phyloP scores from a whole-genome alignment of 2,888 invertebrate species.

The Polydrusus cervinus region DNA sequence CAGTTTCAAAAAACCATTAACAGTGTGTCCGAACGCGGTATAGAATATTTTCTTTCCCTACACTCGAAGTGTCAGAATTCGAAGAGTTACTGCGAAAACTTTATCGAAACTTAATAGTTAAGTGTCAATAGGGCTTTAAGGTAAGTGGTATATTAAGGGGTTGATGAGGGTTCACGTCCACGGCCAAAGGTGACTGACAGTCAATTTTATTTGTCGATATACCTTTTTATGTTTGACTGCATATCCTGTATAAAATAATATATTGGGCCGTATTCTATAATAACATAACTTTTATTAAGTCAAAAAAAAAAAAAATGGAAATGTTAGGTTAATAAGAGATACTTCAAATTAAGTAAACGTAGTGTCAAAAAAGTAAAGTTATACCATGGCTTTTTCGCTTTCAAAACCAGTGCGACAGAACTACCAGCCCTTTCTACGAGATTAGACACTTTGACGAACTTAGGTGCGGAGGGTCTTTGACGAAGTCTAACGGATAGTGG shows the following conservation, averaged over 20 bases:
- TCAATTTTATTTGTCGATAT: conserved; percentile 1
- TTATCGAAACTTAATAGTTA: conserved; percentile 26
- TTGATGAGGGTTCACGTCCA: conserved; percentile 19
- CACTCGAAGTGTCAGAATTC: not conserved
- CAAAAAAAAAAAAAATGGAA: too few species aligned
- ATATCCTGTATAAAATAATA: not conserved
- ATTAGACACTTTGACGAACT: too few species aligned
- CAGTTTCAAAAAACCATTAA: too few species aligned
- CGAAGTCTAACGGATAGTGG: too few species aligned
- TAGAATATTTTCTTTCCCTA: not conserved
- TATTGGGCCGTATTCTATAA: not conserved
- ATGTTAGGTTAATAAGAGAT: too few species aligned
- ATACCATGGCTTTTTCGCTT: too few species aligned
- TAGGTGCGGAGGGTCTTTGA: too few species aligned
- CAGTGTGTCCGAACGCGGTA: not conserved
- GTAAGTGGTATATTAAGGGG: conserved; percentile 13
- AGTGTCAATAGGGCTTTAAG: conserved; percentile 22
- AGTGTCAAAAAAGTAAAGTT: too few species aligned
- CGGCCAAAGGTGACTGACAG: conserved; percentile 8
- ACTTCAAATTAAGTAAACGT: too few species aligned
- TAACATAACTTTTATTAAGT: too few species aligned
- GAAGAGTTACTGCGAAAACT: conserved; percentile 17
- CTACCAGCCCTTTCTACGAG: too few species aligned
- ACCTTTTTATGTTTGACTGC: conserved; percentile 3
- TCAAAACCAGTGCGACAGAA: too few species aligned